Evolutionary conservation across 2,113 vertebrate species (phyloP), one percentile per base, ranked within the genome.

Genomic region (Odontophorus gujanensis): DNA sequence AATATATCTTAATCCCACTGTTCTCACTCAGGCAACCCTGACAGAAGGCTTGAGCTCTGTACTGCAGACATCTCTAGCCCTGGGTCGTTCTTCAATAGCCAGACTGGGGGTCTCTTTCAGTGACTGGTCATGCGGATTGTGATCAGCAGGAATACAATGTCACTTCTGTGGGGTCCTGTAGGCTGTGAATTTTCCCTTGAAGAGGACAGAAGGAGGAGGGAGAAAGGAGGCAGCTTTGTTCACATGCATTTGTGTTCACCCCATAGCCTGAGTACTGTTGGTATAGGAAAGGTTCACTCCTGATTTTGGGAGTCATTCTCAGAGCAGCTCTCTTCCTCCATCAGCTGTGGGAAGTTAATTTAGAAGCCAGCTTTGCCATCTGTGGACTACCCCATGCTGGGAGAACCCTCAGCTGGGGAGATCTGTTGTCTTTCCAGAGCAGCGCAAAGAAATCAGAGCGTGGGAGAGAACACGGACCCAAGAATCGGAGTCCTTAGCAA

Each of bases 331-430:
- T 78, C 76, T 75, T 12, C 77, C 94, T 36, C 80, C 80, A 90
- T 96, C 85, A 90, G 87, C 73, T 96, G 93, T 95, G 89, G 93
- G 90, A 95, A 96, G 95, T 83, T 91, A 83, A 93, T 87, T 95
- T 85, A 78, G 93, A 89, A 96, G 93, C 89, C 93, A 95, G 82
- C 61, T 94, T 90, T 91, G 76, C 96, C 93, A 95, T 95, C 89
- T 96, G 91, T 87, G 93, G 85, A 91, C 90, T 97, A 92, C 90
- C 95, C 94, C 95, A 91, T 95, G 95, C 93, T 96, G 96, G 93
- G 93, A 96, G 85, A 95, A 94, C 83, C 87, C 93, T 96, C 93
- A 91, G 91, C 85, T 96, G 92, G 93, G 94, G 93, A 96, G 86
- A 89, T 87, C 42, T 74, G 76, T 94, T 87, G 92, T 93, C 87